These are phyloP conservation scores for Aurelia aurita DNA, from an alignment of 30 jellyfish, hydroid and myxozoan genomes.

Conservation along the genomic window DNA sequence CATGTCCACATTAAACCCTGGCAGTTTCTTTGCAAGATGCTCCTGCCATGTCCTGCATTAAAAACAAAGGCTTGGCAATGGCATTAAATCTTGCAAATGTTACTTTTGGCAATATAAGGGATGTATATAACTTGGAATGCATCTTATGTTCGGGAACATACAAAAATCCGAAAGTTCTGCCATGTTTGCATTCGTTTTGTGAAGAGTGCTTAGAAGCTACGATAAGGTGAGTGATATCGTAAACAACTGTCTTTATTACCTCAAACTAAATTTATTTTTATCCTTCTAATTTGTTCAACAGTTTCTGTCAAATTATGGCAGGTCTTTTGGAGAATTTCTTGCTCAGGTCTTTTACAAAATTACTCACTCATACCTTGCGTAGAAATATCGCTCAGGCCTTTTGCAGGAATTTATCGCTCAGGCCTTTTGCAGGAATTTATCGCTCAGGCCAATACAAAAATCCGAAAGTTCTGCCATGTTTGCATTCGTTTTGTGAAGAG, in stretches of 20 bases:
- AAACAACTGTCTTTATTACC: conserved; percentile 6
- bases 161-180: conserved; percentile 96
- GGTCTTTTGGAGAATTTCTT: not conserved
- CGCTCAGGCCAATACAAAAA: conserved; percentile 79
- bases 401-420: too few species aligned
- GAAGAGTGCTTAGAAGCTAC: conserved; percentile 89
- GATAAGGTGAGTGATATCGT: conserved; percentile 75
- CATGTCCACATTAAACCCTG: conserved; percentile 6
- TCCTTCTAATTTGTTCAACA: too few species aligned
- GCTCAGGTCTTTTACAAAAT: not conserved
- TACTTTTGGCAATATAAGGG: conserved; percentile 74
- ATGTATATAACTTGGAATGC: conserved; percentile 83
- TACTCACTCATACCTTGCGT: too few species aligned
- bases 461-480: conserved; percentile 96
- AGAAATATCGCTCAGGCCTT: too few species aligned
- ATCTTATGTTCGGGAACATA: conserved; percentile 67
- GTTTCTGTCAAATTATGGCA: too few species aligned
- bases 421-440: too few species aligned
- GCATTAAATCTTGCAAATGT: conserved; percentile 69
- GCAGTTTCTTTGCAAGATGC: conserved; percentile 5
- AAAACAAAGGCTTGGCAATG: conserved; percentile 21
- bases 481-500: conserved; percentile 91
- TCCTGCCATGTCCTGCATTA: conserved; percentile 24
- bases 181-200: conserved; percentile 95
- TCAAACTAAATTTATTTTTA: too few species aligned